Base-by-base conservation (phyloP, 2,797 vertebrate genomes). In the Numenius phaeopus region DNA sequence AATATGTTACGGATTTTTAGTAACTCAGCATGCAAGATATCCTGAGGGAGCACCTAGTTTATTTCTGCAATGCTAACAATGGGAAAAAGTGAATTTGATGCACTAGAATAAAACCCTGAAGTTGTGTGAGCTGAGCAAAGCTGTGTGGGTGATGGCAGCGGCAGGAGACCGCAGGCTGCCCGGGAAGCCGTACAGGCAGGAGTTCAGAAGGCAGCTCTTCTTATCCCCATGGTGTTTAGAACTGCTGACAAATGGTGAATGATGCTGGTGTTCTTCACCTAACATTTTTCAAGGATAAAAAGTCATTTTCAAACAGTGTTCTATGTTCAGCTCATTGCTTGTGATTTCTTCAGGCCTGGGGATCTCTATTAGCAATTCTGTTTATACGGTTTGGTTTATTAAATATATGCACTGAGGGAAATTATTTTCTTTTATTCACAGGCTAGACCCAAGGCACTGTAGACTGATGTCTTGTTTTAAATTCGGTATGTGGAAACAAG, bases 321-420 rank as follows among this genome's bases (percentile, higher is more conserved):
- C 27, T 81, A 5, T 54, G 59, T 50, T 83, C 21, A 52, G 40
- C 37, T 89, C 2, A 3, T 58, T 89, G 65, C 32, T 65, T 59
- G 29, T 84, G 47, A 49, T 77, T 89, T 94, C 39, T 82, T 85
- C 66, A 88, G 58, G 52, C 50, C 75, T 93, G 82, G 61, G 24
- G 54, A 96, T 94, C 75, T 97, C 95, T 87, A 92, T 95, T 95
- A 96, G 39, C 55, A 94, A 94, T 95, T 97, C 70, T 96, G 29
- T 83, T 91, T 95, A 90, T 85, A 89, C 18, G 79, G 64, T 95
- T 97, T 95, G 95, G 55, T 95, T 96, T 97, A 97, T 97, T 97
- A 97, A 97, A 97, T 96, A 94, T 95, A 92, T 65, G 30, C 88
- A 96, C 95, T 91, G 85, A 95, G 93, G 90, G 90, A 96, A 98